A percentile compares a stretch with the other conserved stretches of the same genome.
Evolutionary conservation across 2,888 invertebrate genomes (phyloP).

Genomic region (Cheilosia pagana): DNA sequence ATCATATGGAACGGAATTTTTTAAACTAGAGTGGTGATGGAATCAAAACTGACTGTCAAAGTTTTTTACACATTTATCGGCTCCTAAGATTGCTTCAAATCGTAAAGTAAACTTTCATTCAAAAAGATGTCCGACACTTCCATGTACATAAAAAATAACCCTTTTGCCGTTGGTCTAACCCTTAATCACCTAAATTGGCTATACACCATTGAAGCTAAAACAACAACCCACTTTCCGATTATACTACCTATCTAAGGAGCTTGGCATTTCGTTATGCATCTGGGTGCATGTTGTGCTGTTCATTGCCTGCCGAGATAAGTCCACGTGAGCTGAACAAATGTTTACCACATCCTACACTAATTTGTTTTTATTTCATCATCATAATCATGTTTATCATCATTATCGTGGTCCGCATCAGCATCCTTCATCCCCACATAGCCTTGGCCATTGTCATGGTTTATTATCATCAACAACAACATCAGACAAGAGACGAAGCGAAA

Average conservation of each 20-base stretch:
- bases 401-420: not conserved
- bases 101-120: too few species aligned
- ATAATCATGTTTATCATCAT: constrained; percentile 7
- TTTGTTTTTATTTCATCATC: constrained; percentile 33
- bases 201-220: not conserved
- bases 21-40: too few species aligned
- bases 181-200: too few species aligned
- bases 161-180: too few species aligned
- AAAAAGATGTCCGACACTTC: too few species aligned
- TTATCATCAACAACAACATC: constrained; percentile 27
- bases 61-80: too few species aligned
- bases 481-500: not conserved
- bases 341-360: constrained; percentile 26
- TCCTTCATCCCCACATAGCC: not conserved
- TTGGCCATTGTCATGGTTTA: constrained; percentile 10
- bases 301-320: not conserved
- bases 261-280: constrained; percentile 10
- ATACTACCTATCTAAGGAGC: not conserved
- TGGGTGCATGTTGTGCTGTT: not conserved
- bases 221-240: not conserved
- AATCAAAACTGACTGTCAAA: too few species aligned
- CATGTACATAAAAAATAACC: too few species aligned
- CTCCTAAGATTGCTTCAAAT: too few species aligned
- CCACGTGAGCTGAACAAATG: not conserved
- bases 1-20: too few species aligned